phyloP scores from a whole-genome alignment of 64 coral and sea anemone species.

The Dendrophyllia cribrosa region DNA sequence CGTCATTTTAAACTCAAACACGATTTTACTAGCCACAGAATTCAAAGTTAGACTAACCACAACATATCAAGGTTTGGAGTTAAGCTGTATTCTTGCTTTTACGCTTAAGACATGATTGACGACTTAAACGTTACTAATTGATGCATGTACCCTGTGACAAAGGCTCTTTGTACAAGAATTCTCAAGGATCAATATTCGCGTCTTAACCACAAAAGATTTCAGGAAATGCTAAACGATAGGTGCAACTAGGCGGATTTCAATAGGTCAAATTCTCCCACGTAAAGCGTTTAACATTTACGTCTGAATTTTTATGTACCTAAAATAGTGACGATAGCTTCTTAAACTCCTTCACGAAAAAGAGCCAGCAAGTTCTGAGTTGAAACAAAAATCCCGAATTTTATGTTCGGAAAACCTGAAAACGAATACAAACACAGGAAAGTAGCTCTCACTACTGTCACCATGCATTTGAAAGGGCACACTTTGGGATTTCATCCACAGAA shows the following conservation, averaged over 20 bases:
- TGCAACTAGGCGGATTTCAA: neutral
- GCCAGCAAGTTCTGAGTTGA: too few relatives aligned
- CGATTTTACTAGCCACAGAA: neutral
- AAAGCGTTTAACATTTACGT: neutral
- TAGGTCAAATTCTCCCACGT: neutral
- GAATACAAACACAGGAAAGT: neutral
- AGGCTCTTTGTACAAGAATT: neutral
- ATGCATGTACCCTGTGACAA: neutral
- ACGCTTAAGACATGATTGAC: neutral
- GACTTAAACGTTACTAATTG: neutral
- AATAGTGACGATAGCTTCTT: too few relatives aligned
- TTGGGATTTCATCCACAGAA: too few relatives aligned
- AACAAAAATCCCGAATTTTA: too few relatives aligned
- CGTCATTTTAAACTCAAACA: neutral
- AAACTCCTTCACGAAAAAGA: too few relatives aligned
- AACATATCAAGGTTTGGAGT: neutral
- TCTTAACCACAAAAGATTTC: constrained; percentile 27
- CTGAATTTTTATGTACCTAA: too few relatives aligned
- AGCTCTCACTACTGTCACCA: too few relatives aligned
- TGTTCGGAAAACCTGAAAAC: neutral
- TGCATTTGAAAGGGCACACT: too few relatives aligned
- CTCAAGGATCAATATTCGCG: neutral
- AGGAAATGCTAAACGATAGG: constrained; percentile 2
- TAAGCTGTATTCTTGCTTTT: neutral
- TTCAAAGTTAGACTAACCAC: neutral